Evolutionary conservation across 1,140 invertebrate species (phyloP).

Genomic region (Thereuonema tuberculata): DNA sequence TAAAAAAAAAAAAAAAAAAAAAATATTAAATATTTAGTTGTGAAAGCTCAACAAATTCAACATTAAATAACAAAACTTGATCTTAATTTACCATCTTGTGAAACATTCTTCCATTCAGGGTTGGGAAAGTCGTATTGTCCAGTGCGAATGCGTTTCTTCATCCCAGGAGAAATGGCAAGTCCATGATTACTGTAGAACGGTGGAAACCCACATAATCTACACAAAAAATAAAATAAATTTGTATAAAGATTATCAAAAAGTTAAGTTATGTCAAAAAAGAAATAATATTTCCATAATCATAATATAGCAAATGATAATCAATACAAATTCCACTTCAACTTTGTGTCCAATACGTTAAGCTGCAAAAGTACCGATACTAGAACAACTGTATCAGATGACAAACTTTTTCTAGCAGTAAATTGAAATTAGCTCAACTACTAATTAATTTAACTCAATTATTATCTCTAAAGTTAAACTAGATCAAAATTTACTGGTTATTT

Average conservation of each 20-base stretch:
- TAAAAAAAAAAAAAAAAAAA: slow-evolving; percentile 29
- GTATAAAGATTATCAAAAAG: background rate
- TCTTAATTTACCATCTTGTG: slow-evolving; percentile 50
- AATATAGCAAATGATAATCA: too few species aligned
- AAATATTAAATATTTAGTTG: too few species aligned
- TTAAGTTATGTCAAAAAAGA: background rate
- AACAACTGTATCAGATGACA: too few species aligned
- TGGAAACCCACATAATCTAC: slow-evolving; percentile 92
- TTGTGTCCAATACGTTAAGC: too few species aligned
- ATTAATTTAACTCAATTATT: too few species aligned
- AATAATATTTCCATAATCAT: background rate
- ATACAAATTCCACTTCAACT: too few species aligned
- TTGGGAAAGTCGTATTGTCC: slow-evolving; percentile 95
- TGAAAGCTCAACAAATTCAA: background rate
- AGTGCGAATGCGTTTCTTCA: slow-evolving; percentile 92
- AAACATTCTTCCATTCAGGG: slow-evolving; percentile 92
- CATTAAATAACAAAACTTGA: background rate
- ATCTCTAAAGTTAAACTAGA: too few species aligned
- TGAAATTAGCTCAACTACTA: too few species aligned
- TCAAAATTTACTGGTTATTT: too few species aligned
- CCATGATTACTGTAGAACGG: slow-evolving; percentile 97
- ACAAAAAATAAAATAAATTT: slow-evolving; percentile 26
- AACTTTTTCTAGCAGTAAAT: too few species aligned
- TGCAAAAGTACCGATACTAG: too few species aligned
- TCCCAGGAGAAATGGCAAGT: slow-evolving; percentile 94